A percentile compares a stretch with the other conserved stretches of the same genome.
These are phyloP conservation scores for Propsilocerus akamusi DNA, from an alignment of 1,140 invertebrate genomes.

Conservation along the genomic window DNA sequence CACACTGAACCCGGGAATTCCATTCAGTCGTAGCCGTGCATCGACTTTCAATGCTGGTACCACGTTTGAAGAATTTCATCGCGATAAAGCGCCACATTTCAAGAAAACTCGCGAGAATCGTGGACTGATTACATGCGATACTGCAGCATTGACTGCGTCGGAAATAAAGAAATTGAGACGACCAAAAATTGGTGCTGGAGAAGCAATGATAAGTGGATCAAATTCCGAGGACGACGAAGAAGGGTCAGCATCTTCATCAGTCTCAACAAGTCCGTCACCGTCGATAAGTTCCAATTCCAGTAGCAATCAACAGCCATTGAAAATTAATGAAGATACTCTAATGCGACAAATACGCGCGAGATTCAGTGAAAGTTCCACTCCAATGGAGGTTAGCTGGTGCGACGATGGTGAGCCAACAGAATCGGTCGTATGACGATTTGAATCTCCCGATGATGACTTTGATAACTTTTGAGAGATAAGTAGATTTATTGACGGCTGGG, in stretches of 20 bases:
- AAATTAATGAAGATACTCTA: not conserved
- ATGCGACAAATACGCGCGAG: not conserved
- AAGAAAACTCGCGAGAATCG: not conserved
- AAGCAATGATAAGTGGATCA: not conserved
- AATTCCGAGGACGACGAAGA: not conserved
- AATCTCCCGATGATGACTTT: not conserved
- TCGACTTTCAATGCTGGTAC: no score
- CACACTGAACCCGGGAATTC: not conserved
- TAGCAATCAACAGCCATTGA: not conserved
- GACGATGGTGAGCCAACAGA: constrained; percentile 20
- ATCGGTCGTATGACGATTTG: constrained; percentile 10
- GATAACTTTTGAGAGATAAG: constrained; percentile 8
- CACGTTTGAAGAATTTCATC: not conserved
- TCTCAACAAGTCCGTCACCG: not conserved
- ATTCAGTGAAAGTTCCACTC: constrained; percentile 11
- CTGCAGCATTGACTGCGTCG: constrained; percentile 9
- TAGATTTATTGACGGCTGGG: no score
- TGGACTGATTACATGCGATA: constrained; percentile 15
- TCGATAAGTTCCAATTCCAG: not conserved
- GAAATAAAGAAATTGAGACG: constrained; percentile 10
- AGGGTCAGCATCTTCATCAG: not conserved
- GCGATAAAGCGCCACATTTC: not conserved
- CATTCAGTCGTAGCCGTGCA: no score
- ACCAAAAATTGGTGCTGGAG: not conserved
- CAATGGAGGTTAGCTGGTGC: constrained; percentile 28